Evolutionary conservation across 1,140 invertebrate species (phyloP), one percentile per base, ranked within the genome.

Genomic region (Penaeus vannamei): DNA sequence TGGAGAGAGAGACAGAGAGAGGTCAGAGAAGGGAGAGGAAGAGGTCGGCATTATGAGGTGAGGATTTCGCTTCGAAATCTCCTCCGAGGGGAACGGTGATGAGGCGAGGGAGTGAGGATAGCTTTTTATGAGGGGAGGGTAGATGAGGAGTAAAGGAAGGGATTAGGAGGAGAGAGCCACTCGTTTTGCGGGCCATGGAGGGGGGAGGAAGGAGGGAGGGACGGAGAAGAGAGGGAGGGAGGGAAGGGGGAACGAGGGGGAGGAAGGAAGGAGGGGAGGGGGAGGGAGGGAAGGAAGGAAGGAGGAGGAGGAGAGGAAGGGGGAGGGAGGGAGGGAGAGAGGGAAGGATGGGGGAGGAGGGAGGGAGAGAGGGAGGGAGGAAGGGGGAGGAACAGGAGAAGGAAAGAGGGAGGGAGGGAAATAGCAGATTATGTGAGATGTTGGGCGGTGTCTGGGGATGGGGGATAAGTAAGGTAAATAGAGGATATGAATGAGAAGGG

Each of bases 331-430:
- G 20, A 23, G 36, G 19, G 76, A 42, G 19, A 79, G 53, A 20
- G 46, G 32, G 29, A 46, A 32, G 19, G 32, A 32, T 8, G 10
- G 22, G 19, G 46, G 19, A 22, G 19, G 46, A 77, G 76, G 32
- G 76, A 77, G 76, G 32, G 76, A 77, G 76, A 77, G 76, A 77
- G 76, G 32, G 76, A 77, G 76, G 32, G 76, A 77, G 76, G 32
- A 26, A 77, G 76, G 32, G 76, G 32, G 76, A 77, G 76, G 32
- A 26, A 77, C 23, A 77, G 76, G 32, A 26, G 42, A 36, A 76
- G 72, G 62, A 64, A n/a, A n/a, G 62, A 64, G n/a, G 17, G n/a
- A 64, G n/a, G n/a, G 17, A 64, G n/a, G 62, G n/a, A n/a, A 64
- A n/a, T n/a, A n/a, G n/a, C n/a, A n/a, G n/a, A n/a, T n/a, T n/a